Evolutionary conservation across 2,797 vertebrate species (phyloP).

Genomic region (Pagetopsis macropterus): DNA sequence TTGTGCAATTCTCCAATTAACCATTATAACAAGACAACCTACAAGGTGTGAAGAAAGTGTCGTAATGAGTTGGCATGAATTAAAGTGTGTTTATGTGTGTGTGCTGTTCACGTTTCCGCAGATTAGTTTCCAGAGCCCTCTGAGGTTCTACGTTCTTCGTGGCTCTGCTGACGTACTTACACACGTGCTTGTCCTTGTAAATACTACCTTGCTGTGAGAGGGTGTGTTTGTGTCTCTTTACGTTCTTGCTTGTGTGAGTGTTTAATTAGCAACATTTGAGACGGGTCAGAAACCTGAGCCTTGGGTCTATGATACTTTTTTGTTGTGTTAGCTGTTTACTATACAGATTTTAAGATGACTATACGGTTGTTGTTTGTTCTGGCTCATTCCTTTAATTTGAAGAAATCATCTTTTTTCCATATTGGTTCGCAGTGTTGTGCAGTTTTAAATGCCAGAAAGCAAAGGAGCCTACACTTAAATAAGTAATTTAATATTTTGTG

Average conservation of each 20-base stretch:
- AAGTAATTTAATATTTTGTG: neutral
- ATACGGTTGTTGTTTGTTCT: neutral
- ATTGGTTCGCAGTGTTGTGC: neutral
- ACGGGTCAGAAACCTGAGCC: constrained; percentile 46
- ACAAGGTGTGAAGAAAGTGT: neutral
- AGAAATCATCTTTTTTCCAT: neutral
- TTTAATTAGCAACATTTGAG: constrained; percentile 62
- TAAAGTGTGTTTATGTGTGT: neutral
- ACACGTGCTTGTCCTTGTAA: constrained; percentile 57
- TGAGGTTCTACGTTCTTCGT: constrained; percentile 1
- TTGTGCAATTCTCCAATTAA: constrained; percentile 9
- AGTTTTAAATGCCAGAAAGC: constrained; percentile 2
- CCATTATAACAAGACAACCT: neutral
- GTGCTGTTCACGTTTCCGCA: neutral
- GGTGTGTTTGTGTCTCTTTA: constrained; percentile 48
- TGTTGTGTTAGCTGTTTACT: constrained; percentile 2
- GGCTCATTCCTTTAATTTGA: constrained; percentile 6
- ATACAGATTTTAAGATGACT: neutral
- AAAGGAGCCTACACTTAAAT: neutral
- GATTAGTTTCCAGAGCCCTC: constrained; percentile 13
- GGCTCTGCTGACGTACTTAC: constrained; percentile 40
- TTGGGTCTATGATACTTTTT: constrained; percentile 14
- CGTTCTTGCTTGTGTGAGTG: constrained; percentile 25
- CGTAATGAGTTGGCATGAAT: constrained; percentile 1
- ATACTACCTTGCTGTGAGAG: constrained; percentile 50